Conservation (phyloP, 2,113 vertebrate genomes). For the Panthera uncia region DNA sequence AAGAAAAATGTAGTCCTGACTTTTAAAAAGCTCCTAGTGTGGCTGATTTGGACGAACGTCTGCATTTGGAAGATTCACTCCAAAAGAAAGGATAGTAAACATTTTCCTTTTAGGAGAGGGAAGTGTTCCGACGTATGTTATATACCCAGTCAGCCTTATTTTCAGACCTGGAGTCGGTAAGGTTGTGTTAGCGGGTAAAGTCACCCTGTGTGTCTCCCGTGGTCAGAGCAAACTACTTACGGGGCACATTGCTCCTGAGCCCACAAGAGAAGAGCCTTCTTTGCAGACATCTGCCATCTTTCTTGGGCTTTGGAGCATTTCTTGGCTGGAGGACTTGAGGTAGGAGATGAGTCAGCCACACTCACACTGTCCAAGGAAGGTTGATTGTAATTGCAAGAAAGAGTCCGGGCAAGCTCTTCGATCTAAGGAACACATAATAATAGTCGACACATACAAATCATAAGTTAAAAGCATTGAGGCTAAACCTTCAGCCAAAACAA, state of each 20-base stretch:
- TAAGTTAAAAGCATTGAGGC: neutral
- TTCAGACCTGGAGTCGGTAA: neutral
- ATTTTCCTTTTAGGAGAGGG: neutral
- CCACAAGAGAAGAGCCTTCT: slow-evolving; percentile 95
- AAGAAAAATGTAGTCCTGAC: neutral
- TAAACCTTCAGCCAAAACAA: neutral
- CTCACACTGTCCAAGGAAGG: slow-evolving; percentile 87
- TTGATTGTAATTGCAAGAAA: slow-evolving; percentile 89
- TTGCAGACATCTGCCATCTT: slow-evolving; percentile 92
- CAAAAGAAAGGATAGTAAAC: neutral
- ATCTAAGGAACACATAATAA: slow-evolving; percentile 84
- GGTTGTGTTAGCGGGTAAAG: neutral
- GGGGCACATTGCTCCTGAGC: slow-evolving; percentile 92
- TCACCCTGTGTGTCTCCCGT: neutral
- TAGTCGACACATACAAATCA: neutral
- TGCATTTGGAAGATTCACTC: neutral
- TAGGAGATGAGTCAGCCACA: slow-evolving; percentile 83
- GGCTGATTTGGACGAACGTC: neutral
- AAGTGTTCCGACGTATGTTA: neutral
- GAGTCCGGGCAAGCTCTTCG: slow-evolving; percentile 90
- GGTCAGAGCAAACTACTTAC: slow-evolving; percentile 82
- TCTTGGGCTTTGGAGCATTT: slow-evolving; percentile 87
- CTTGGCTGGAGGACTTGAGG: slow-evolving; percentile 85
- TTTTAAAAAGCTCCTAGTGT: neutral
- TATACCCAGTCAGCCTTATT: neutral